A percentile compares a stretch with the other conserved stretches of the same genome.
These are phyloP conservation scores for Ladona fulva DNA, from an alignment of 1,140 invertebrate species.

Conservation along the genomic window DNA sequence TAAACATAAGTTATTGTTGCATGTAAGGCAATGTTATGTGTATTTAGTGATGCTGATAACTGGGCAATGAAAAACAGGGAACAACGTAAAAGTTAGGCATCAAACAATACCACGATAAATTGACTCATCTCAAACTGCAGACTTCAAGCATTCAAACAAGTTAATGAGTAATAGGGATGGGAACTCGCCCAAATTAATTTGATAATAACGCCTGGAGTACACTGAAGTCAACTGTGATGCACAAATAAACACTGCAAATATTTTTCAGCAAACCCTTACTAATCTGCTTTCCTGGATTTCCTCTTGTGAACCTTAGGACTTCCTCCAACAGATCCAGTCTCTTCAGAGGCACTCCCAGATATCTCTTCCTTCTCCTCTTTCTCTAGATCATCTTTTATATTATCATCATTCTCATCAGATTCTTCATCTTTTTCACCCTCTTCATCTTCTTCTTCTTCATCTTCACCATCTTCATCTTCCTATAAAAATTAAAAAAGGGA, in stretches of 20 bases:
- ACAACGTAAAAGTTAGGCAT: background rate
- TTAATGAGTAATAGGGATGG: background rate
- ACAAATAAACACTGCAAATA: background rate
- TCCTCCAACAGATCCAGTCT: background rate
- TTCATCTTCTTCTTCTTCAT: background rate
- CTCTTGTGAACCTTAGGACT: background rate
- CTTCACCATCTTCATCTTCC: background rate
- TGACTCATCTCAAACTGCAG: background rate
- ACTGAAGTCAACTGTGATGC: background rate
- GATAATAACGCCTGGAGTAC: background rate
- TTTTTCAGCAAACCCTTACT: background rate
- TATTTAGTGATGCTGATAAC: background rate
- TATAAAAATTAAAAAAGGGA: too few species aligned
- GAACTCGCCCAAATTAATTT: background rate
- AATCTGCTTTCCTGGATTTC: background rate
- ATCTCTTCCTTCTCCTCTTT: background rate
- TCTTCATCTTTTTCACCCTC: background rate
- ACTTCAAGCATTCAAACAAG: background rate
- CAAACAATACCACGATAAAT: background rate
- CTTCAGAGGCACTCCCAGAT: background rate
- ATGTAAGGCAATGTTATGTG: background rate
- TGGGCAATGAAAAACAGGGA: background rate
- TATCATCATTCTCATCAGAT: conserved; percentile 1
- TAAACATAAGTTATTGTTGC: conserved; percentile 7
- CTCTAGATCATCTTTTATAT: background rate